phyloP scores from a whole-genome alignment of 2,113 vertebrate species.

The Callocephalon fimbriatum region DNA sequence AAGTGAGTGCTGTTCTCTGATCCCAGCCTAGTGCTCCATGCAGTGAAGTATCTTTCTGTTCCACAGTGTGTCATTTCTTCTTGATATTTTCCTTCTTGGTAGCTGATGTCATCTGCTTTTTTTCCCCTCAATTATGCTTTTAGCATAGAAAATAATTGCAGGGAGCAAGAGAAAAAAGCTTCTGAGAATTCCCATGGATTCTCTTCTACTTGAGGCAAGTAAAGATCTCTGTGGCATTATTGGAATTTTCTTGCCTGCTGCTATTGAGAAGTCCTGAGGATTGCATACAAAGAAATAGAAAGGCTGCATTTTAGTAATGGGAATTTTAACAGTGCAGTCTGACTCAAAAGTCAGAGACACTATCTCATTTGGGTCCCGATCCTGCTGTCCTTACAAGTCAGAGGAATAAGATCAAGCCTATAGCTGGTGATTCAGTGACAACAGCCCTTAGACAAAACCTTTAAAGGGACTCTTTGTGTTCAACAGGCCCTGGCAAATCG shows the following conservation, averaged over 20 bases:
- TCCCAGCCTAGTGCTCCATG: background rate
- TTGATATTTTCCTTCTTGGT: background rate
- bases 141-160: constrained; percentile 47
- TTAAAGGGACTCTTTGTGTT: constrained; percentile 44
- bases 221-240: constrained; percentile 22
- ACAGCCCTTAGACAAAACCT: constrained; percentile 12
- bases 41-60: constrained; percentile 23
- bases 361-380: constrained; percentile 48
- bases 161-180: constrained; percentile 37
- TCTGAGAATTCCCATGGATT: constrained; percentile 53
- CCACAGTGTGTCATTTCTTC: background rate
- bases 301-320: constrained; percentile 47
- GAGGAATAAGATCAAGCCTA: constrained; percentile 14
- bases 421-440: constrained; percentile 16
- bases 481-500: background rate
- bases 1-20: background rate
- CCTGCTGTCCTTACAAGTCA: background rate
- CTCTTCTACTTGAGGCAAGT: constrained; percentile 16
- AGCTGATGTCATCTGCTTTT: constrained; percentile 34
- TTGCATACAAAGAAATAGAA: background rate
- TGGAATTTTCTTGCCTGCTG: constrained; percentile 39
- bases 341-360: constrained; percentile 29
- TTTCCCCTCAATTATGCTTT: constrained; percentile 13
- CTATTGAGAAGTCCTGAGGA: constrained; percentile 2
- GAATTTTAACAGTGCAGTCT: constrained; percentile 5